Evolutionary conservation across 2,888 invertebrate species (phyloP), one percentile per base, ranked within the genome.

Genomic region (Girardia tigrina): DNA sequence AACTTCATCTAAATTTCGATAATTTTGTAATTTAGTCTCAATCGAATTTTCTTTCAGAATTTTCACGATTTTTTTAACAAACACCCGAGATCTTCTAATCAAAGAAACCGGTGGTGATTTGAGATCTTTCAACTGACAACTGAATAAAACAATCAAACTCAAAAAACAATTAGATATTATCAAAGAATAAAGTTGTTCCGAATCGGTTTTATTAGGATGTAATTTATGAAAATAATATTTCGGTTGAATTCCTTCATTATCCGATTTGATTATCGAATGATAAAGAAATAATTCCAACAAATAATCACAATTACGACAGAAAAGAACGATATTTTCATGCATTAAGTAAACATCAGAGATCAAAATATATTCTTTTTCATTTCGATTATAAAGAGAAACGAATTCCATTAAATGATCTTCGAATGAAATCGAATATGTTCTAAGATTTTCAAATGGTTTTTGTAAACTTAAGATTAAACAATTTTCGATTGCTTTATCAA

Each of bases 291-390:
- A 56, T 56, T 56, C 56, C n/a, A 56, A 56, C 4, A 56, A 4
- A 16, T 56, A 56, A 56, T 56, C 56, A 16, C 20, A 56, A 56
- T 56, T 4, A 4, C 56, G 56, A 56, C 56, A 20, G n/a, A 20
- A 56, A 56, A 56, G 4, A 20, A 56, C 56, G n/a, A 6, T 20
- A 56, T 56, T 56, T 56, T 56, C 56, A 20, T 23, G 56, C n/a
- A 56, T 56, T 56, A 56, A 56, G 23, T 56, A 56, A 12, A 56
- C 56, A 56, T 56, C 56, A 56, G 56, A 56, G 23, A 56, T 56
- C n/a, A 56, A 56, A 8, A 56, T 56, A 56, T 56, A 56, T 56
- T 56, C 56, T 23, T 56, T 56, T 56, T 56, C 56, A 56, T 4
- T 4, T 56, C 56, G n/a, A n/a, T 56, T 56, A 16, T 56, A 56